Evolutionary conservation across 2,113 vertebrate genomes (phyloP), one percentile per base, ranked within the genome.

Genomic region (Aptenodytes patagonicus): DNA sequence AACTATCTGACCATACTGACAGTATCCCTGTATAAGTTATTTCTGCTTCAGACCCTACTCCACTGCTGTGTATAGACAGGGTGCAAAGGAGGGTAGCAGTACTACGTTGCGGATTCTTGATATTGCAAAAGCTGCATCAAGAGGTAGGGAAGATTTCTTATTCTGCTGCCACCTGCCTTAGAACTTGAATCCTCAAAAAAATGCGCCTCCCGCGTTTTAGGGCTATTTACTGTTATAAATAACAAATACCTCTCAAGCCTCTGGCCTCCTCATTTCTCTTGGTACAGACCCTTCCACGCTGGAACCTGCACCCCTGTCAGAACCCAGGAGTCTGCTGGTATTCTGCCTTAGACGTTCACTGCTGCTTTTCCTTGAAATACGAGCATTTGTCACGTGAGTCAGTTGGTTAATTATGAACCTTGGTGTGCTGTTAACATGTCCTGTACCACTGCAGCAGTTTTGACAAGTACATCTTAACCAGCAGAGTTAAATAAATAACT

Each of bases 391-490:
- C 95, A 92, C 62, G 4, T 80, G 83, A 57, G 68, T 4, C 78
- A 42, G 68, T 6, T 22, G 69, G 95, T 94, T 96, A 94, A 94
- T 94, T 3, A 88, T 96, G 90, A 96, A 90, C 87, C 90, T 22
- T 7, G 68, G 36, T 15, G 62, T 44, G 87, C 88, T 86, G 66
- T 42, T 66, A 80, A 75, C 88, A 57, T 25, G 66, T 19, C 76
- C 76, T 38, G 51, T 36, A 61, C 47, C 77, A 34, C 46, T 3
- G 36, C 71, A 57, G 83, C 36, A 17, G 19, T 38, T 79, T 29
- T 69, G 34, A 82, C 6, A 46, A 85, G 51, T 9, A 65, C 2
- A 0, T 40, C 76, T 75, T 52, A 65, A 24, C 40, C 42, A 52
- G 65, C 61, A 47, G 19, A 57, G 62, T 34, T 42, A 55, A 28